A percentile compares a stretch with the other conserved stretches of the same genome.
Evolutionary conservation across 1,140 invertebrate species (phyloP).

Genomic region (Andricus grossulariae): DNA sequence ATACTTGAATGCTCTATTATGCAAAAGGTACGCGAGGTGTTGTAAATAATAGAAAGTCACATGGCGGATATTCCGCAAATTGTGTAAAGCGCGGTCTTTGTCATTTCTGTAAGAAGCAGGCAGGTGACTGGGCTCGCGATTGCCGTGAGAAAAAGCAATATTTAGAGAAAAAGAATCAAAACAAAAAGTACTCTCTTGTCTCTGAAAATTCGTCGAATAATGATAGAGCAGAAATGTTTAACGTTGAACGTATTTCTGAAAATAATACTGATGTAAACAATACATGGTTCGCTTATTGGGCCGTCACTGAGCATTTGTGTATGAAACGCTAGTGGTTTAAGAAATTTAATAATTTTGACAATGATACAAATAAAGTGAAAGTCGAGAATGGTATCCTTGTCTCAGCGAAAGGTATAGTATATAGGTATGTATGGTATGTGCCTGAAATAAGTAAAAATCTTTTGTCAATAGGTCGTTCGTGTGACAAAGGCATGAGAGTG

Average conservation of each 20-base stretch:
- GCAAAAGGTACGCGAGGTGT: conserved; percentile 5
- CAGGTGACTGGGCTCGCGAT: conserved; percentile 41
- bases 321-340: not conserved
- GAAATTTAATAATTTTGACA: not conserved
- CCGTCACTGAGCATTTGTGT: conserved; percentile 5
- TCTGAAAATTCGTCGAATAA: not conserved
- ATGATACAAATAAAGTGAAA: not conserved
- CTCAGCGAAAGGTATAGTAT: not conserved
- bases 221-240: conserved; percentile 20
- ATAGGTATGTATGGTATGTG: conserved; percentile 7
- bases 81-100: conserved; percentile 33
- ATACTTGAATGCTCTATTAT: no score
- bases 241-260: conserved; percentile 8
- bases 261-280: not conserved
- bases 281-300: conserved; percentile 5
- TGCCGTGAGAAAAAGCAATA: conserved; percentile 34
- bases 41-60: not conserved
- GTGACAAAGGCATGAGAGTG: conserved; percentile 41
- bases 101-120: conserved; percentile 34
- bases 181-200: conserved; percentile 8
- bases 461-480: not conserved
- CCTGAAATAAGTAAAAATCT: conserved; percentile 29
- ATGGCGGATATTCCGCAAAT: not conserved
- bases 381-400: not conserved
- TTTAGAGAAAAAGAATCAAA: conserved; percentile 26